Percentiles rank a stretch among this genome's conserved stretches.
phyloP scores from a whole-genome alignment of 2,113 vertebrate species.

The Rhagologus leucostigma region DNA sequence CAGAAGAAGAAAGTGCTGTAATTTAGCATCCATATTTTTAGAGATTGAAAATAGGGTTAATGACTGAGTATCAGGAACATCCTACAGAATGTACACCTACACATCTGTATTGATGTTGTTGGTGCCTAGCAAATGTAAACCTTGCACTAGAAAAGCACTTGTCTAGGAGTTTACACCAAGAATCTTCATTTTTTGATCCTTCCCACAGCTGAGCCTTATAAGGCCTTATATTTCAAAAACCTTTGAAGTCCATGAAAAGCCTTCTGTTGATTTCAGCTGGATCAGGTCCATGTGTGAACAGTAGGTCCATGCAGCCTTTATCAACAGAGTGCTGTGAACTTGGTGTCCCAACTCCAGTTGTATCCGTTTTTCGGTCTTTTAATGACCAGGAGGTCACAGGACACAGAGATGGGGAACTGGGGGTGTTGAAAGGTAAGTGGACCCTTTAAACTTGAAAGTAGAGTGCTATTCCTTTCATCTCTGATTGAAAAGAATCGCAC shows the following conservation, averaged over 20 bases:
- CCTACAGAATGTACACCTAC: neutral
- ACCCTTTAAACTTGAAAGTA: neutral
- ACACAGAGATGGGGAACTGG: neutral
- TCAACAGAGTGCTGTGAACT: neutral
- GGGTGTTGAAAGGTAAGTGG: constrained; percentile 31
- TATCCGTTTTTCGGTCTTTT: neutral
- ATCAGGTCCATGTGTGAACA: neutral
- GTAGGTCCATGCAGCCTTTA: neutral
- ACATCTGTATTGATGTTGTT: neutral
- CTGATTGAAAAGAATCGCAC: neutral
- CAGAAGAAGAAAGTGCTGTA: neutral
- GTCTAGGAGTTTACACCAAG: neutral
- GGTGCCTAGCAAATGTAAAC: neutral
- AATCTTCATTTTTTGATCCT: constrained; percentile 20
- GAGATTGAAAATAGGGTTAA: neutral
- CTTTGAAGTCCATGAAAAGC: constrained; percentile 44
- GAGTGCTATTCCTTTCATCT: neutral
- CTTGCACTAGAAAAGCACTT: neutral
- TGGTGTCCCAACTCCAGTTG: neutral
- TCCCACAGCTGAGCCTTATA: neutral
- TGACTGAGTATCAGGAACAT: neutral
- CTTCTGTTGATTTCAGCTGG: constrained; percentile 30
- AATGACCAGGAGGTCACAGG: constrained; percentile 9
- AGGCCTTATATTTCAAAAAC: constrained; percentile 5
- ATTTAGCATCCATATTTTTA: neutral